Evolutionary conservation across 2,113 vertebrate genomes (phyloP).

Genomic region (Bagarius yarrelli): DNA sequence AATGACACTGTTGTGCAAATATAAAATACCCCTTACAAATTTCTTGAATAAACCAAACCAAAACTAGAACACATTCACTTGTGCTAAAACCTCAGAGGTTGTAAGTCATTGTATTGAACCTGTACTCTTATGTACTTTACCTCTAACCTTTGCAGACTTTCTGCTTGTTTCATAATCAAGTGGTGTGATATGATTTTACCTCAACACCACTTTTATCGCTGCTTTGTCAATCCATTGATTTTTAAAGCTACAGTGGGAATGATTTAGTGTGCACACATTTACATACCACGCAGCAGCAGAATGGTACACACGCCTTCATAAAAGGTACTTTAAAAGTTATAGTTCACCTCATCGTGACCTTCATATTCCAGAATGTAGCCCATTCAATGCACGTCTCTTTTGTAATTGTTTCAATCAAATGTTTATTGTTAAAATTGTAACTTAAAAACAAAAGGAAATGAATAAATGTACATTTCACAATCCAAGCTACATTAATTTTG

Average conservation of each 20-base stretch:
- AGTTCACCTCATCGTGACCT: background rate
- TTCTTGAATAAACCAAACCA: background rate
- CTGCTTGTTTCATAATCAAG: background rate
- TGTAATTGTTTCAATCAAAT: background rate
- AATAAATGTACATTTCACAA: background rate
- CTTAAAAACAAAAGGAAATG: background rate
- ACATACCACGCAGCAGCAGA: background rate
- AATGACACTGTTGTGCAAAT: background rate
- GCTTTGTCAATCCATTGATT: background rate
- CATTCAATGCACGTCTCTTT: background rate
- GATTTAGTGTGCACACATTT: background rate
- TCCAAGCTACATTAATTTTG: background rate
- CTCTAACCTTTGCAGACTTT: background rate
- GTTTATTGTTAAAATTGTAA: background rate
- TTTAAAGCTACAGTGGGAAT: background rate
- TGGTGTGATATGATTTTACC: constrained; percentile 14
- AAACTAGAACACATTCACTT: background rate
- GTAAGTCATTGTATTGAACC: background rate
- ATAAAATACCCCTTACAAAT: background rate
- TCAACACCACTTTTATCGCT: constrained; percentile 11
- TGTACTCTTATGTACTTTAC: background rate
- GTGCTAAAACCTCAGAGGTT: background rate
- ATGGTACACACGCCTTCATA: background rate
- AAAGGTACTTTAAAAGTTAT: background rate
- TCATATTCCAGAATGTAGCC: background rate